These are phyloP conservation scores for Rhadina sibilatrix DNA, from an alignment of 2,113 vertebrate genomes.

Conservation along the genomic window DNA sequence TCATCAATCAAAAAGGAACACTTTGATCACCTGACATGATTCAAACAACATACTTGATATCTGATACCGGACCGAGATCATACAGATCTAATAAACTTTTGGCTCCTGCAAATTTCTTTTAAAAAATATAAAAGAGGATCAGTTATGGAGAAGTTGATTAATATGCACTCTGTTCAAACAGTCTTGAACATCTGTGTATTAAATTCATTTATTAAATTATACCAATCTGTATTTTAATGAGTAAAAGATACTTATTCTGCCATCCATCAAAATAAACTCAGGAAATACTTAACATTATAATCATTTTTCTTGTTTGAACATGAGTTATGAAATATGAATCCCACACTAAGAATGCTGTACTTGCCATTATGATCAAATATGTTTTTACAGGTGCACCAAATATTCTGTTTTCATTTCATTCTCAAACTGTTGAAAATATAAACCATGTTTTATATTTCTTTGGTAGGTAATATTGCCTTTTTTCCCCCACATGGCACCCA, in stretches of 20 bases:
- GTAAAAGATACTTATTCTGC: slow-evolving; percentile 86
- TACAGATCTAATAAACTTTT: slow-evolving; percentile 85
- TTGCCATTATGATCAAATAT: slow-evolving; percentile 87
- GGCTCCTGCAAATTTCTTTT: slow-evolving; percentile 78
- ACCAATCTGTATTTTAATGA: slow-evolving; percentile 89
- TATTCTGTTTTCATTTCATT: slow-evolving; percentile 84
- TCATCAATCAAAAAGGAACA: slow-evolving; percentile 73
- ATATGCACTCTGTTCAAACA: slow-evolving; percentile 80
- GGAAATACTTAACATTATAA: slow-evolving; percentile 90
- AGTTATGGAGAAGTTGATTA: slow-evolving; percentile 84
- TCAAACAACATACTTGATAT: slow-evolving; percentile 63
- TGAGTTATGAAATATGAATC: slow-evolving; percentile 84
- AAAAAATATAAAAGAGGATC: slow-evolving; percentile 80
- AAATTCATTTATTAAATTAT: slow-evolving; percentile 89
- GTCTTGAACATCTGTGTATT: slow-evolving; percentile 85
- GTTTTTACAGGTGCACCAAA: slow-evolving; percentile 91
- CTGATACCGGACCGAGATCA: slow-evolving; percentile 71
- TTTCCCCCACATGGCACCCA: slow-evolving; percentile 78
- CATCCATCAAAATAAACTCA: slow-evolving; percentile 89
- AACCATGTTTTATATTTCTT: slow-evolving; percentile 80
- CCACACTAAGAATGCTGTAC: slow-evolving; percentile 79
- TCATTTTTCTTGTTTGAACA: slow-evolving; percentile 86
- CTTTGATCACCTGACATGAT: slow-evolving; percentile 71
- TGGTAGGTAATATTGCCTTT: slow-evolving; percentile 72
- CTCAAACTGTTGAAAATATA: slow-evolving; percentile 82